Base-by-base conservation (phyloP, 2,888 invertebrate genomes). In the Endotricha flammealis region DNA sequence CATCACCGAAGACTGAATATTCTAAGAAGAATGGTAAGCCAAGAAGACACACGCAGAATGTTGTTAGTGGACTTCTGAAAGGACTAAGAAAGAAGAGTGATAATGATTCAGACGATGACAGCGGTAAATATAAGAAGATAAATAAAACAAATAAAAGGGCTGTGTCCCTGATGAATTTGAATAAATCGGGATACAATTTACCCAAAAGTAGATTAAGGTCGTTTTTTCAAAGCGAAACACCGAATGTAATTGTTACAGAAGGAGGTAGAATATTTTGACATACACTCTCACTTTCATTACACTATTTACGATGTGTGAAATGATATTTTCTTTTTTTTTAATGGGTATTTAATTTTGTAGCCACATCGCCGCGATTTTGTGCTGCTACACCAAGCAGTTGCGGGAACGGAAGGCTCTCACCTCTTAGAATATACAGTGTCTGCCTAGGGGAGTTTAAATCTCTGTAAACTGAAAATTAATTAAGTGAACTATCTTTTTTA, bases 191-290 rank as follows among this genome's bases (percentile, higher is more conserved):
- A 39, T 74, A 75, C 50, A 65, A 64, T 30, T 46, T 74, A 8
- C 80, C 75, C 28, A 86, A 75, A 44, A 77, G 66, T 57, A 68
- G 75, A 50, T 57, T 87, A 16, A 67, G 71, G 38, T 81, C 86
- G 4, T 71, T 87, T 40, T 87, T 87, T 53, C 86, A 82, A 60
- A 80, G 74, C 16, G 79, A 83, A 58, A 63, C 79, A 29, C 85
- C 86, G 42, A 83, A 85, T 49, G 83, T 87, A 38, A 77, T 86
- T 48, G 80, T 86, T 29, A 85, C 87, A 40, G 85, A 87, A 85
- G 87, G 87, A 87, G 87, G 87, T 87, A 87, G 70, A 57, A 44
- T 46, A 48, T 43, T 45, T 44, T 47, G 43, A 39, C 46, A 47
- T 42, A 41, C 42, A 42, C 41, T 37, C 23, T 44, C 45, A 50